Evolutionary conservation across 2,113 vertebrate species (phyloP).

Genomic region (Paraplagusia blochii): DNA sequence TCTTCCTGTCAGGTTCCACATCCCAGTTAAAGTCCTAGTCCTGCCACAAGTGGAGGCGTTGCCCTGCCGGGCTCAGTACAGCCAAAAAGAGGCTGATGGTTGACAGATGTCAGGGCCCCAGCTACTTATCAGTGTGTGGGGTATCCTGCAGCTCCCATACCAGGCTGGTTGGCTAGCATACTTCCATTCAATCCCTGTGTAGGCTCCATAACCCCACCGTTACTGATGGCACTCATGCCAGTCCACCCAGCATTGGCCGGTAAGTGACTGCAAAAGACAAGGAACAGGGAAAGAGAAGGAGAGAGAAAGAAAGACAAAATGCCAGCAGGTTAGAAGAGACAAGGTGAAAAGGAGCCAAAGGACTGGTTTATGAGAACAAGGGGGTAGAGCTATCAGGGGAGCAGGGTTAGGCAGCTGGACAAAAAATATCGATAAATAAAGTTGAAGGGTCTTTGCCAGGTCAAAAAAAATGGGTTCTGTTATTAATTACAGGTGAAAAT

Average conservation of each 20-base stretch:
- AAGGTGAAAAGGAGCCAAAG: slow-evolving; percentile 64
- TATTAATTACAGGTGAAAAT: slow-evolving; percentile 52
- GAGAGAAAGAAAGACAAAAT: slow-evolving; percentile 55
- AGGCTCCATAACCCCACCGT: slow-evolving; percentile 80
- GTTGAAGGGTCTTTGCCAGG: slow-evolving; percentile 26
- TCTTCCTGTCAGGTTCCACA: slow-evolving; percentile 62
- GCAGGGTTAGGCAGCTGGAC: slow-evolving; percentile 40
- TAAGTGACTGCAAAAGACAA: slow-evolving; percentile 80
- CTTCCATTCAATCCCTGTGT: slow-evolving; percentile 87
- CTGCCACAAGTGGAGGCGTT: slow-evolving; percentile 76
- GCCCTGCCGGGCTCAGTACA: slow-evolving; percentile 65
- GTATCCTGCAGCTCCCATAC: slow-evolving; percentile 88
- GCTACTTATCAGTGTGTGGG: slow-evolving; percentile 85
- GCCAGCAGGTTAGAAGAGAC: slow-evolving; percentile 74
- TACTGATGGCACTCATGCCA: slow-evolving; percentile 79
- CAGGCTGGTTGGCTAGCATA: slow-evolving; percentile 85
- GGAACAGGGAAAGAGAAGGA: slow-evolving; percentile 34
- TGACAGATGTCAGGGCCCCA: slow-evolving; percentile 57
- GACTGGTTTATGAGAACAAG: slow-evolving; percentile 24
- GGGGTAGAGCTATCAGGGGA: slow-evolving; percentile 51
- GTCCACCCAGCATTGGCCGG: slow-evolving; percentile 88
- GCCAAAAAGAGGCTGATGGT: slow-evolving; percentile 68
- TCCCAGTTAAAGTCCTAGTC: slow-evolving; percentile 77
- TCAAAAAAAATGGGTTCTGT: slow-evolving; percentile 34
- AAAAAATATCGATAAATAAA: slow-evolving; percentile 18